Conservation (phyloP, 2,888 invertebrate genomes). For the Synergus umbraculus region DNA sequence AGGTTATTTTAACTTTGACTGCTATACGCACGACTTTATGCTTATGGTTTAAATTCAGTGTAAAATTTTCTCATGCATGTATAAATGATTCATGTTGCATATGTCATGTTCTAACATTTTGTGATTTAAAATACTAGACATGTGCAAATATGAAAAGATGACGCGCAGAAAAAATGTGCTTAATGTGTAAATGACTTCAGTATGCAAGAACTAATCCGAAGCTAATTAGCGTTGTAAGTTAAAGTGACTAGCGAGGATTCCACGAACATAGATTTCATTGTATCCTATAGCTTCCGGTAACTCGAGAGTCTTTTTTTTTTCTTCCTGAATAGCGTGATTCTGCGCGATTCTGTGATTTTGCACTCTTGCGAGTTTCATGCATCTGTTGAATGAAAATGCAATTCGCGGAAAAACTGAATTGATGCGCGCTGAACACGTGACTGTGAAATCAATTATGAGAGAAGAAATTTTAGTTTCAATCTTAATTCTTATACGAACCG, state of each 20-base stretch:
- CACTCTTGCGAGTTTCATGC: not conserved
- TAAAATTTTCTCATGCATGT: too few species aligned
- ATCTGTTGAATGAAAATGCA: constrained; percentile 19
- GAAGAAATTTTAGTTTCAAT: not conserved
- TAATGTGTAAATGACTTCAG: not conserved
- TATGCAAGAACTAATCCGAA: not conserved
- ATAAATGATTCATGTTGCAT: not conserved
- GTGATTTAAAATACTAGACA: not conserved
- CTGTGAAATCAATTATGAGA: not conserved
- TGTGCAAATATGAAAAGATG: not conserved
- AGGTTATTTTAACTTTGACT: not conserved
- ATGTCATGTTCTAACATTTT: not conserved
- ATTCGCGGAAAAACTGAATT: constrained; percentile 10
- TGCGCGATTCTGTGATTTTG: constrained; percentile 29
- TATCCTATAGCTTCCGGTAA: constrained; percentile 46
- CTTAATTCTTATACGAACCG: not conserved
- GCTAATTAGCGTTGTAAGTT: constrained; percentile 16
- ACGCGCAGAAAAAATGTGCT: not conserved
- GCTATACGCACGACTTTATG: not conserved
- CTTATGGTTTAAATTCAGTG: too few species aligned
- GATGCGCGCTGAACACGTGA: not conserved
- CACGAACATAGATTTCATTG: constrained; percentile 45
- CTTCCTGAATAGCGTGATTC: constrained; percentile 42
- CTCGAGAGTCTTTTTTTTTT: constrained; percentile 48
- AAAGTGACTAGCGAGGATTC: constrained; percentile 46